Evolutionary conservation across 2,888 invertebrate species (phyloP).

Genomic region (Mythimna lalbum): DNA sequence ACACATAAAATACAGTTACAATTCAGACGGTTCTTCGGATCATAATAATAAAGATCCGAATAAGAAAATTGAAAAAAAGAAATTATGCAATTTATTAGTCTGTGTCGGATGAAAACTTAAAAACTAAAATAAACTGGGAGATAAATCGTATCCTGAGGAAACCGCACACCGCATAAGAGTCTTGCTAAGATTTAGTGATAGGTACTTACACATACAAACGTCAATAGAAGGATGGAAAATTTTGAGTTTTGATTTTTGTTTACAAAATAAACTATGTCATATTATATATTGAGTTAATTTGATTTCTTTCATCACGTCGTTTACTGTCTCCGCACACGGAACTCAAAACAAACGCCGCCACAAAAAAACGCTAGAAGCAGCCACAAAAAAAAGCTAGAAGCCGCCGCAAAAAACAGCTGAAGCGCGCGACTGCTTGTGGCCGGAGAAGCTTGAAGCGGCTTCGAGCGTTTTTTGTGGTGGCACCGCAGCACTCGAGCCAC

Average conservation of each 20-base stretch:
- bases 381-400: too few species aligned
- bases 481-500: too few species aligned
- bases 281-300: not conserved
- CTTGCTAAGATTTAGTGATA: not conserved
- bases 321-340: too few species aligned
- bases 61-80: too few species aligned
- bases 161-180: constrained; percentile 13
- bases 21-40: not conserved
- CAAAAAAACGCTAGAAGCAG: too few species aligned
- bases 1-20: not conserved
- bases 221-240: constrained; percentile 10
- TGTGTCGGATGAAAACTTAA: not conserved
- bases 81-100: not conserved
- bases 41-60: not conserved
- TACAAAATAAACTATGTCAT: not conserved
- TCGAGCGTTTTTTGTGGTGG: too few species aligned
- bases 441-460: too few species aligned
- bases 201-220: too few species aligned
- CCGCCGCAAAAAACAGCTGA: too few species aligned
- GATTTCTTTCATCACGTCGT: not conserved
- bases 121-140: not conserved
- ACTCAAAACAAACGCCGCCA: too few species aligned
- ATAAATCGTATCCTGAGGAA: constrained; percentile 5
- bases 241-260: too few species aligned
- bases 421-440: too few species aligned